Base-by-base conservation (phyloP, 2,888 invertebrate genomes). In the Galeruca laticollis region DNA sequence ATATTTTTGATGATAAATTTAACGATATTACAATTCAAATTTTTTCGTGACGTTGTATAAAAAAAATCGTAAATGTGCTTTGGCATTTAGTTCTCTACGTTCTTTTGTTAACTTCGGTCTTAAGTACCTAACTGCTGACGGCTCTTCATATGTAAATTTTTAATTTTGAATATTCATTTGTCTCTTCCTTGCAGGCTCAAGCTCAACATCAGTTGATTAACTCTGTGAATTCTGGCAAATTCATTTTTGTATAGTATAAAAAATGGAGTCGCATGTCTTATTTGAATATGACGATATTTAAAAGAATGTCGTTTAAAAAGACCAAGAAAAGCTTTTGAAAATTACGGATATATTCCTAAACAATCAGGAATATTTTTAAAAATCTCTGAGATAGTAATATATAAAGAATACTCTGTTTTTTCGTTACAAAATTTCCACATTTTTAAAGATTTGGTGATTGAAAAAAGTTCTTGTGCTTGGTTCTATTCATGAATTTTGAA, bases 61-160 rank as follows among this genome's bases (percentile, higher is more conserved):
- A 54, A 54, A 54, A 54, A 13, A 2, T 54, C 61, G 73, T 72
- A 70, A 73, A 71, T 73, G 71, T 72, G 72, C 72, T 70, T 73
- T 71, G 72, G 70, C 73, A 75, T 69, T 72, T 68, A 60, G 68
- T 60, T 54, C 47, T 20, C 61, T 26, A 64, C 68, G 73, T 73
- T 71, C 73, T 75, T 79, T 76, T 73, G 74, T 77, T 65, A 73
- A 74, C 72, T 72, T 62, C 71, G 62, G 65, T 63, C 70, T 67
- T 65, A 66, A 77, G 75, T 71, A 73, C 72, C 67, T 67, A 74
- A 76, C 76, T 73, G 73, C 70, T 72, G 72, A 73, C 74, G 76
- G 76, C 81, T 79, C 82, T 84, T 81, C 81, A 82, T 79, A 83
- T 84, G 83, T 77, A 82, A 84, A 83, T 84, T 74, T 74, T 74